A percentile compares a stretch with the other conserved stretches of the same genome.
phyloP scores from a whole-genome alignment of 2,888 invertebrate species.

The Linnaemya tessellans region DNA sequence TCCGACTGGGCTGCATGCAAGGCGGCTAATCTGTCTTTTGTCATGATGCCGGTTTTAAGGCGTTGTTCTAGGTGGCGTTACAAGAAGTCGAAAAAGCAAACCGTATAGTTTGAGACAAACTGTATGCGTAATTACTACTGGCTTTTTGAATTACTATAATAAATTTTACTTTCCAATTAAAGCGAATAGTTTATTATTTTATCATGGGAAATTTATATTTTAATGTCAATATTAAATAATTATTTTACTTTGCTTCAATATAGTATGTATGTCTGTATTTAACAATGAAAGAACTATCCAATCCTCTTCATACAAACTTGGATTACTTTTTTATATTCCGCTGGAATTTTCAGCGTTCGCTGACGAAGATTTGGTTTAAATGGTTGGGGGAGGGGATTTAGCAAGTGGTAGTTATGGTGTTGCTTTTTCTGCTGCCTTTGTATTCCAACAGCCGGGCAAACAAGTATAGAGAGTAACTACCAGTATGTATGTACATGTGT shows the following conservation, averaged over 20 bases:
- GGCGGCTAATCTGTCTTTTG: slow-evolving; percentile 98
- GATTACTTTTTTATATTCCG: neutral
- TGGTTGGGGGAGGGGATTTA: slow-evolving; percentile 32
- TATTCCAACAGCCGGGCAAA: slow-evolving; percentile 52
- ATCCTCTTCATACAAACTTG: slow-evolving; percentile 14
- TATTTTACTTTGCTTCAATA: neutral
- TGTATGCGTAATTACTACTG: slow-evolving; percentile 24
- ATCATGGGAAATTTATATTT: slow-evolving; percentile 10
- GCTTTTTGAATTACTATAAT: neutral
- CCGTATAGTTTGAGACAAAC: slow-evolving; percentile 5
- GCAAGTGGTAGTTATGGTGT: slow-evolving; percentile 44
- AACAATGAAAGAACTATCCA: slow-evolving; percentile 2
- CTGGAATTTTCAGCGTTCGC: slow-evolving; percentile 29
- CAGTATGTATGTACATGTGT: neutral
- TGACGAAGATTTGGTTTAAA: slow-evolving; percentile 15
- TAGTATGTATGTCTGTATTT: neutral
- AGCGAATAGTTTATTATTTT: slow-evolving; percentile 39
- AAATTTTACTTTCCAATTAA: neutral
- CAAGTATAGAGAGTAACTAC: slow-evolving; percentile 54
- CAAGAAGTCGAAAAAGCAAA: neutral
- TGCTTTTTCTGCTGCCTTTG: slow-evolving; percentile 23
- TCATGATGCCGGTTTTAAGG: slow-evolving; percentile 85
- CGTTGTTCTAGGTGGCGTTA: slow-evolving; percentile 31
- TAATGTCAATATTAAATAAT: neutral
- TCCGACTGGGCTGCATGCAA: slow-evolving; percentile 99